Conservation (phyloP, 1,140 invertebrate genomes). For the Cherax destructor region DNA sequence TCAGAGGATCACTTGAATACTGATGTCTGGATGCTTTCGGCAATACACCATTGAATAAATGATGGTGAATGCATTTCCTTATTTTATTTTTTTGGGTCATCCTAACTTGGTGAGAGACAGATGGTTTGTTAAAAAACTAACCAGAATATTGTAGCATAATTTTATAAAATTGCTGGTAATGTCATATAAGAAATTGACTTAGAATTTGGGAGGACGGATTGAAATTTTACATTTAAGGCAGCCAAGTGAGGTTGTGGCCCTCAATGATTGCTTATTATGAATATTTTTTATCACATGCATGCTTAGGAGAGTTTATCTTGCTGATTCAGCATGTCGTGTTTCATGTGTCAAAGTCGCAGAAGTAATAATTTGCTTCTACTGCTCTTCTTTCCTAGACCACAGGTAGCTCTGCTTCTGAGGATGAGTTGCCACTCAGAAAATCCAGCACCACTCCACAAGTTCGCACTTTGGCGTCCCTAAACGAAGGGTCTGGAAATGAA, state of each 20-base stretch:
- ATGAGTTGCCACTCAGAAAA: slow-evolving; percentile 55
- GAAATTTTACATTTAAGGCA: not conserved
- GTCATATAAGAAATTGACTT: too few species aligned
- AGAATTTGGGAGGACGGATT: too few species aligned
- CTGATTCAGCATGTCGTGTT: not conserved
- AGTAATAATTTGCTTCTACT: slow-evolving; percentile 11
- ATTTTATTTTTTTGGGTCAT: too few species aligned
- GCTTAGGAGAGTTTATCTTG: not conserved
- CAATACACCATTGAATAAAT: too few species aligned
- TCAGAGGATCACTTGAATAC: too few species aligned
- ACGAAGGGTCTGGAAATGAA: slow-evolving; percentile 42
- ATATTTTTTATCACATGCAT: not conserved
- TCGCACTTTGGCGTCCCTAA: slow-evolving; percentile 40
- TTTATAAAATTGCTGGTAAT: too few species aligned
- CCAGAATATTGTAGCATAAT: too few species aligned
- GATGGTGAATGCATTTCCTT: too few species aligned
- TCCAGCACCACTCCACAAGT: slow-evolving; percentile 34
- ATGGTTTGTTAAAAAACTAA: too few species aligned
- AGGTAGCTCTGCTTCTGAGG: slow-evolving; percentile 60
- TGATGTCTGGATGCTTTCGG: too few species aligned
- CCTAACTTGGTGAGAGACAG: too few species aligned
- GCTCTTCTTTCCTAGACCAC: slow-evolving; percentile 49
- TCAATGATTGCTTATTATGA: not conserved
- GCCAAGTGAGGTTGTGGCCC: not conserved
- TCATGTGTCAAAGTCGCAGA: not conserved